Base-by-base conservation (phyloP, 2,113 vertebrate species). In the Chlamydotis undulata region DNA sequence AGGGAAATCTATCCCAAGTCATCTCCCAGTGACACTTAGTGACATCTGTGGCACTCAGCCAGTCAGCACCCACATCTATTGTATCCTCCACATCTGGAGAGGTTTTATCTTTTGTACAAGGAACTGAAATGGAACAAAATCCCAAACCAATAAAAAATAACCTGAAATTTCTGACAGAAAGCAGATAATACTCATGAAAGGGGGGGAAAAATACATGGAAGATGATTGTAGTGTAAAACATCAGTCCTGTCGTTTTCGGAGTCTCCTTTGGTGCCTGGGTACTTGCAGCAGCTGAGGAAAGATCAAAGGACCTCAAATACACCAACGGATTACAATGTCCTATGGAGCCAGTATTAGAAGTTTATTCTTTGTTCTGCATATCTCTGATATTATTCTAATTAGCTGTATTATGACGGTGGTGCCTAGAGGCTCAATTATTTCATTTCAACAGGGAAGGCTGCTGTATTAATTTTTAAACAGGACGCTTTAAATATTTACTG, bases 401-500 rank as follows among this genome's bases (percentile, higher is more conserved):
- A 94, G 41, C 23, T 77, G 12, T 29, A 88, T 94, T 93, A 90
- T 70, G 47, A 68, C 45, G n/a, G 47, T 33, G 43, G 43, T 77
- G 67, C 67, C 86, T 50, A 55, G 53, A 92, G 89, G 61, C 45
- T 92, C 89, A 92, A 94, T 91, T 94, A 95, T 93, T 96, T 94
- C 16, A 55, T 86, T 89, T 79, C 92, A 80, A 57, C 12, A 52
- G 94, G 91, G 96, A 94, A 33, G 25, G 39, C 39, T 76, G 45
- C n/a, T 57, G 24, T 80, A 94, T 93, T 95, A 96, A 94, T 94
- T 96, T 93, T 96, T 95, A 91, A 97, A 93, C 37, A 88, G 43
- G 14, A 71, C 1, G 37, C 35, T 91, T 96, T 94, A 97, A 96
- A 95, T 95, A 94, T 97, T 96, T 95, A 95, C 92, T 19, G 4